Evolutionary conservation across 2,797 vertebrate species (phyloP).

Genomic region (Dryobates pubescens): DNA sequence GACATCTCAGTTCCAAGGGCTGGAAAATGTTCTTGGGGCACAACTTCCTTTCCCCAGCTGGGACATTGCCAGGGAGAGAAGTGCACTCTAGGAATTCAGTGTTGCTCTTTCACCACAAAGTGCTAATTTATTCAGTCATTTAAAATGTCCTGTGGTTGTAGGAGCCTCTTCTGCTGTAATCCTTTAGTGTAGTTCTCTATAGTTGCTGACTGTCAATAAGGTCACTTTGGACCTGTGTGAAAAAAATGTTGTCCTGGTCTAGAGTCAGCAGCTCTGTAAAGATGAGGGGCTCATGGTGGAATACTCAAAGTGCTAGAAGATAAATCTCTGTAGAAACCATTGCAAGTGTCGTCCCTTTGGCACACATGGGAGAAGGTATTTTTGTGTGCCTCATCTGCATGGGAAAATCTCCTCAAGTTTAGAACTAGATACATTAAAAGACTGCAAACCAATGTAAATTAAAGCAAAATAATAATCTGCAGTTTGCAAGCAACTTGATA

Average conservation of each 20-base stretch:
- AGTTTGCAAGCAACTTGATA: not conserved
- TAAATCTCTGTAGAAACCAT: not conserved
- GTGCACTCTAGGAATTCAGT: conserved; percentile 1
- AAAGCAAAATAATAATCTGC: not conserved
- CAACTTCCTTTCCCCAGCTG: not conserved
- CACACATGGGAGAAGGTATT: not conserved
- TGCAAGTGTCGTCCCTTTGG: not conserved
- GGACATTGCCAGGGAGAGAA: not conserved
- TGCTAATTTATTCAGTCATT: conserved; percentile 13
- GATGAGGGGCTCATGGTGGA: not conserved
- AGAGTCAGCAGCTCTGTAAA: not conserved
- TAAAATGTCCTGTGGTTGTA: not conserved
- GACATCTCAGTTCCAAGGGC: not conserved
- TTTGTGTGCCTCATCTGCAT: not conserved
- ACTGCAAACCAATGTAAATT: not conserved
- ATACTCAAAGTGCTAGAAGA: not conserved
- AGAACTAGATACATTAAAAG: not conserved
- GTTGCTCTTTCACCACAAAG: not conserved
- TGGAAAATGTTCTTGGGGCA: not conserved
- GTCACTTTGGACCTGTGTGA: not conserved
- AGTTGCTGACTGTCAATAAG: not conserved
- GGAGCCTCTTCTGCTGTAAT: conserved; percentile 3
- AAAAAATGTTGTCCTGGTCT: not conserved
- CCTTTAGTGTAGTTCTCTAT: not conserved
- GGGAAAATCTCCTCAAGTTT: not conserved